Evolutionary conservation across 2,888 invertebrate genomes (phyloP), one percentile per base, ranked within the genome.

Genomic region (Melipona bicolor): DNA sequence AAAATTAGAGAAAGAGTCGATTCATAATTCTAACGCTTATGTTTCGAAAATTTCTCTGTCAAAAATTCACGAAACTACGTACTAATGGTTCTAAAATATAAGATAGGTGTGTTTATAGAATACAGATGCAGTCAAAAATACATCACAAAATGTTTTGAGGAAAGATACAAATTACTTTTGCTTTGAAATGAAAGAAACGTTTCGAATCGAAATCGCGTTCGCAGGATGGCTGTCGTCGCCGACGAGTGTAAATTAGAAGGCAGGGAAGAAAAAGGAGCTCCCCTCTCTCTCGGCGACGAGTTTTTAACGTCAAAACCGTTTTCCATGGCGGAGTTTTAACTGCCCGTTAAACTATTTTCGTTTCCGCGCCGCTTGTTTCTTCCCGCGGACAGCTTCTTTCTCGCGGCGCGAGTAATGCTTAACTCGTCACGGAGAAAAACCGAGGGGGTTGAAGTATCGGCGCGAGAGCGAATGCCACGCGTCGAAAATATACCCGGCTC

Each of bases 331-430:
- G 13, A 67, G 65, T 36, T 81, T 87, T 81, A 86, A 85, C 87
- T 76, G 81, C 75, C 64, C 79, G 80, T 84, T 79, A 86, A 87
- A 78, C 78, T 86, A 87, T 86, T 87, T 86, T 82, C 72, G 83
- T 79, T 74, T 76, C 52, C 59, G 3, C 24, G 43, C 24, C 24
- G 77, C 71, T 83, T 68, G 70, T 59, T 71, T 81, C 75, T 77
- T 77, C 78, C 72, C 77, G 77, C 56, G 70, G 59, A 27, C 61
- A 59, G 49, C 72, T 43, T 72, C 67, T 70, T 74, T 64, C 52
- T 15, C 65, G 17, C 17, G 61, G 43, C 52, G 21, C 13, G 6
- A 17, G 32, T 36, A 64, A 54, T 24, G 21, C 32, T 27, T 43
- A 59, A 43, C 52, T 43, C 56, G 70, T 21, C 5, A 27, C 43